Conservation (phyloP, 1,140 invertebrate genomes). For the Lordiphosa stackelbergi region DNA sequence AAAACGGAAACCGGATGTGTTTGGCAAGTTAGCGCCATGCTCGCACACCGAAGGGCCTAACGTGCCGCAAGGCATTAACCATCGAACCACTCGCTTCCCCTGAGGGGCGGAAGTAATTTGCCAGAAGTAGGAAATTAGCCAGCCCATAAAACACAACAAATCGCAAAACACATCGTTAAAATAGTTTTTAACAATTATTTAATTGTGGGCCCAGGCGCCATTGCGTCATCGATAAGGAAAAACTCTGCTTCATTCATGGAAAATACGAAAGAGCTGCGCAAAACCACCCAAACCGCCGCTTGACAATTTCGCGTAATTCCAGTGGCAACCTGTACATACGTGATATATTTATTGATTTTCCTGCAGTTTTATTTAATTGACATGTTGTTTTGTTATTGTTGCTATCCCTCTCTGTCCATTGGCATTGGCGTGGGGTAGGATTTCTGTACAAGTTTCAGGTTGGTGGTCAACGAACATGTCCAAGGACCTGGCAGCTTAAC, state of each 20-base stretch:
- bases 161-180: constrained; percentile 58
- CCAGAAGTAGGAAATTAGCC: constrained; percentile 43
- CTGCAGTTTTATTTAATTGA: constrained; percentile 74
- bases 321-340: constrained; percentile 19
- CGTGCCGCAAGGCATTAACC: constrained; percentile 47
- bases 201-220: constrained; percentile 43
- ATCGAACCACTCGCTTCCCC: constrained; percentile 8
- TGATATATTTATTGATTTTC: constrained; percentile 69
- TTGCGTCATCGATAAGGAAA: constrained; percentile 41
- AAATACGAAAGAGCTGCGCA: too few relatives aligned
- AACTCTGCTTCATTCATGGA: constrained; percentile 48
- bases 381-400: constrained; percentile 73
- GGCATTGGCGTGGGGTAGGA: not conserved
- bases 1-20: constrained; percentile 53
- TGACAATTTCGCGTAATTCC: constrained; percentile 33
- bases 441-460: constrained; percentile 15
- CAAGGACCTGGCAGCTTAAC: constrained; percentile 54
- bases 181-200: constrained; percentile 63
- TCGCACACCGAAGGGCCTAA: constrained; percentile 16
- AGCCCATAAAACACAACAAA: constrained; percentile 18
- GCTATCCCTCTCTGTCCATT: constrained; percentile 39
- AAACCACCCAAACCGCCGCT: too few relatives aligned
- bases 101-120: constrained; percentile 54
- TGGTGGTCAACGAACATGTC: constrained; percentile 70
- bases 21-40: constrained; percentile 37